phyloP scores from a whole-genome alignment of 1,140 invertebrate genomes.

The Choristoneura fumiferana region DNA sequence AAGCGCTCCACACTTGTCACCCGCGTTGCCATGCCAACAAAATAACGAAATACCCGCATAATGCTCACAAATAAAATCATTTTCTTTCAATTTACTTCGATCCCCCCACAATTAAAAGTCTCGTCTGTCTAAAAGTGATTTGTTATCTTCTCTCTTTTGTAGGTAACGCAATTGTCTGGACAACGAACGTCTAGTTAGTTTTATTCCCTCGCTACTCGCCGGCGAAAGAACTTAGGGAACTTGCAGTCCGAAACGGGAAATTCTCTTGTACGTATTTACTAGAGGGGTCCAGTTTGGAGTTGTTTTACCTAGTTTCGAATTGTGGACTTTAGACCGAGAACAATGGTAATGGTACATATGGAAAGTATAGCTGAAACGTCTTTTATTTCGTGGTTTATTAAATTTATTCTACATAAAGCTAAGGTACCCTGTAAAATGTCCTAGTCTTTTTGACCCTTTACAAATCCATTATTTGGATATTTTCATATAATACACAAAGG shows the following conservation, averaged over 20 bases:
- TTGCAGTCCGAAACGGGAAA: conserved; percentile 13
- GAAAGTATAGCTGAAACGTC: too few species aligned
- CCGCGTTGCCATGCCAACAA: conserved; percentile 35
- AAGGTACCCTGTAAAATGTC: too few species aligned
- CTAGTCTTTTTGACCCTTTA: too few species aligned
- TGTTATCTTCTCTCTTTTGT: conserved; percentile 39
- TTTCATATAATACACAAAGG: too few species aligned
- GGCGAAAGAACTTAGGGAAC: conserved; percentile 19
- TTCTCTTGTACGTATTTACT: conserved; percentile 15
- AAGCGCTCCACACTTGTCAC: conserved; percentile 32
- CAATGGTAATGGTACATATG: too few species aligned
- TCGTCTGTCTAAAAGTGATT: conserved; percentile 50
- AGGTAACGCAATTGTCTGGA: conserved; percentile 51
- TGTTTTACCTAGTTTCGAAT: conserved; percentile 15
- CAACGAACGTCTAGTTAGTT: conserved; percentile 32
- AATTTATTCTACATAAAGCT: too few species aligned
- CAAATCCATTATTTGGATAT: too few species aligned
- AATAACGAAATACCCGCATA: conserved; percentile 44
- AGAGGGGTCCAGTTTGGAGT: not conserved
- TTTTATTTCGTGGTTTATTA: too few species aligned
- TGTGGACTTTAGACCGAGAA: conserved; percentile 9
- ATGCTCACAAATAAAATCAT: conserved; percentile 52
- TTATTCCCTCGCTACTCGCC: conserved; percentile 33
- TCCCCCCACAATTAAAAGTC: conserved; percentile 44
- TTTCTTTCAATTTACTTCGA: conserved; percentile 46